These are phyloP conservation scores for Ceratothoa steindachneri DNA, from an alignment of 2,888 invertebrate species.

Conservation along the genomic window DNA sequence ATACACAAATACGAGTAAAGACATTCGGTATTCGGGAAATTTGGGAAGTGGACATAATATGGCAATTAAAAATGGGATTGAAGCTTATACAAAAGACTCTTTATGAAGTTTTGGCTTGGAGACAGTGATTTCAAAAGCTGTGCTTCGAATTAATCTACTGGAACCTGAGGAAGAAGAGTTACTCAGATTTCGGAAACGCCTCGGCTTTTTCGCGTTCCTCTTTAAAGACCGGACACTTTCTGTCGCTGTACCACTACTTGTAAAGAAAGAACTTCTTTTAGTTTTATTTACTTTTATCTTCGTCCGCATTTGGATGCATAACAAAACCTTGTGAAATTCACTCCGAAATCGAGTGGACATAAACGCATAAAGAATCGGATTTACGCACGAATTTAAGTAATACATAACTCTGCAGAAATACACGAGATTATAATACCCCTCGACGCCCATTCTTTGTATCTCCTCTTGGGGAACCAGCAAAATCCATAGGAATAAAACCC, in stretches of 20 bases:
- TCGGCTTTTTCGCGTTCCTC: neutral
- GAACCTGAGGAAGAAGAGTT: neutral
- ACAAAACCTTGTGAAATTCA: constrained; percentile 57
- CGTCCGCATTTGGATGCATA: neutral
- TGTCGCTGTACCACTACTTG: constrained; percentile 9
- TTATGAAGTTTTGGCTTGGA: neutral
- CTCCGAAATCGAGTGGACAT: constrained; percentile 85
- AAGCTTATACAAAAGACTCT: neutral
- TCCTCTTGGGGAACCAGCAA: constrained; percentile 67
- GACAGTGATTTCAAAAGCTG: neutral
- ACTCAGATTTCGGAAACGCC: neutral
- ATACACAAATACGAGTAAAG: too few relatives aligned
- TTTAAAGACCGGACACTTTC: constrained; percentile 6
- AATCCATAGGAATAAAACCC: constrained; percentile 81
- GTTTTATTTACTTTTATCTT: neutral
- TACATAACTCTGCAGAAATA: constrained; percentile 83
- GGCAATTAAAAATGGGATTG: too few relatives aligned
- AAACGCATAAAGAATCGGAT: constrained; percentile 84
- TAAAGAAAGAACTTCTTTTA: neutral
- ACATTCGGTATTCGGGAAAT: too few relatives aligned
- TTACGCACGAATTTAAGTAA: constrained; percentile 84
- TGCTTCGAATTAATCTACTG: neutral
- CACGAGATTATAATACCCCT: constrained; percentile 74
- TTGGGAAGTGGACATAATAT: too few relatives aligned
- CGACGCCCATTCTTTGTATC: constrained; percentile 63